Percentiles rank a stretch among this genome's conserved stretches.
phyloP scores from a whole-genome alignment of 2,113 vertebrate species.

The Oncorhynchus nerka region DNA sequence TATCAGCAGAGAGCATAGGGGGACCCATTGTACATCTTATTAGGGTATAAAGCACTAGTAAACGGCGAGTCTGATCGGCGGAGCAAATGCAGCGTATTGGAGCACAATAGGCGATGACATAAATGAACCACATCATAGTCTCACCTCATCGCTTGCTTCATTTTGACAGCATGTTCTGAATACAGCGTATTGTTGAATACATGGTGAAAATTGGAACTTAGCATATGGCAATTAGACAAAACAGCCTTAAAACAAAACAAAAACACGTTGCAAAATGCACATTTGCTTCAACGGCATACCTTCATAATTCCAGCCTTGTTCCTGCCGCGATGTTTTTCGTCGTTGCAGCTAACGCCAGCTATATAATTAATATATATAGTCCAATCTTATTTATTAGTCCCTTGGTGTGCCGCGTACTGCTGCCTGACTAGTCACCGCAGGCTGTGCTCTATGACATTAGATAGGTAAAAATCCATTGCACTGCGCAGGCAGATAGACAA shows the following conservation, averaged over 20 bases:
- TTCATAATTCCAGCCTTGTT: slow-evolving; percentile 27
- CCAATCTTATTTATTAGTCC: slow-evolving; percentile 7
- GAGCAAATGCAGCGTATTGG: slow-evolving; percentile 10
- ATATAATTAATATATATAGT: not conserved
- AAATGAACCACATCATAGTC: not conserved
- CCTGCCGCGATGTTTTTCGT: slow-evolving; percentile 2
- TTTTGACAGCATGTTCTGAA: not conserved
- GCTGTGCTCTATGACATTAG: not conserved
- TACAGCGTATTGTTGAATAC: not conserved
- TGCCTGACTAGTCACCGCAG: slow-evolving; percentile 2
- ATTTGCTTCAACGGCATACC: slow-evolving; percentile 7
- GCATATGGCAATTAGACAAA: not conserved
- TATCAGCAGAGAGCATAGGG: slow-evolving; percentile 16
- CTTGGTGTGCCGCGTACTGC: not conserved
- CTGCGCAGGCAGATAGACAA: not conserved
- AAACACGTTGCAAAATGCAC: not conserved
- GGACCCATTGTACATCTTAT: slow-evolving; percentile 3
- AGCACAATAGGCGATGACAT: slow-evolving; percentile 3
- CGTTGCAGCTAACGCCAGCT: not conserved
- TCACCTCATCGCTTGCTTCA: not conserved
- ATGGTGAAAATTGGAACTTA: not conserved
- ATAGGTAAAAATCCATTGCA: slow-evolving; percentile 1
- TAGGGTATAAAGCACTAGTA: not conserved
- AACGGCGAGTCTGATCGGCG: not conserved
- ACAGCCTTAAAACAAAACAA: not conserved